Conservation (phyloP, 2,888 invertebrate species). For the Beris morrisii region DNA sequence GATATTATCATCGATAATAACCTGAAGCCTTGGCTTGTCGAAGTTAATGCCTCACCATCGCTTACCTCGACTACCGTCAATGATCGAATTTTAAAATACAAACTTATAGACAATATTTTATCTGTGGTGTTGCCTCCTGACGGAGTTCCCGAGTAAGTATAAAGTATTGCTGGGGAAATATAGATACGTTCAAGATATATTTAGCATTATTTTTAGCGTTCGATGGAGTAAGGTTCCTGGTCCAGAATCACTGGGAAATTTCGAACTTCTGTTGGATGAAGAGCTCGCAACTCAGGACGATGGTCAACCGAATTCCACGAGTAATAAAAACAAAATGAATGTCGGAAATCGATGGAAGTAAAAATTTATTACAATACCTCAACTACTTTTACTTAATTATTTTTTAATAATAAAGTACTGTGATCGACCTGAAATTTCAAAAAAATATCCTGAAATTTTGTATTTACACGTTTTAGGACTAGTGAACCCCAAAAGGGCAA, state of each 20-base stretch:
- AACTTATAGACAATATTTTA: constrained; percentile 89
- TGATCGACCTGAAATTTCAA: too few relatives aligned
- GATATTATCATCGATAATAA: constrained; percentile 95
- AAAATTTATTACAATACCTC: constrained; percentile 7
- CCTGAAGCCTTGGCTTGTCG: constrained; percentile 91
- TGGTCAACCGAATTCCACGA: constrained; percentile 36
- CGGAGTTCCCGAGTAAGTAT: constrained; percentile 80
- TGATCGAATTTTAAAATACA: constrained; percentile 90
- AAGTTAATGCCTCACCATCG: constrained; percentile 94
- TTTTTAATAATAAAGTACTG: too few relatives aligned
- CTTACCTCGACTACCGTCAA: constrained; percentile 92
- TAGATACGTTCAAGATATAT: background rate
- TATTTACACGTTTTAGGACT: too few relatives aligned
- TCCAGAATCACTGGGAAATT: constrained; percentile 76
- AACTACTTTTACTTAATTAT: too few relatives aligned
- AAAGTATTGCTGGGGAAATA: background rate
- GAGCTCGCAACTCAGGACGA: constrained; percentile 73
- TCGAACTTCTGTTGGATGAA: constrained; percentile 82
- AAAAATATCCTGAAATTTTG: too few relatives aligned
- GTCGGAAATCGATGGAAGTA: constrained; percentile 40
- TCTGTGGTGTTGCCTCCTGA: constrained; percentile 87
- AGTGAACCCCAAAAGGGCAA: too few relatives aligned
- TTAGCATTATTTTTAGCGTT: constrained; percentile 58
- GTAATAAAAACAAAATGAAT: constrained; percentile 17
- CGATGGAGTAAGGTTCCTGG: constrained; percentile 83